Evolutionary conservation across 1,140 invertebrate genomes (phyloP), one percentile per base, ranked within the genome.

Genomic region (Oreohelix idahoensis): DNA sequence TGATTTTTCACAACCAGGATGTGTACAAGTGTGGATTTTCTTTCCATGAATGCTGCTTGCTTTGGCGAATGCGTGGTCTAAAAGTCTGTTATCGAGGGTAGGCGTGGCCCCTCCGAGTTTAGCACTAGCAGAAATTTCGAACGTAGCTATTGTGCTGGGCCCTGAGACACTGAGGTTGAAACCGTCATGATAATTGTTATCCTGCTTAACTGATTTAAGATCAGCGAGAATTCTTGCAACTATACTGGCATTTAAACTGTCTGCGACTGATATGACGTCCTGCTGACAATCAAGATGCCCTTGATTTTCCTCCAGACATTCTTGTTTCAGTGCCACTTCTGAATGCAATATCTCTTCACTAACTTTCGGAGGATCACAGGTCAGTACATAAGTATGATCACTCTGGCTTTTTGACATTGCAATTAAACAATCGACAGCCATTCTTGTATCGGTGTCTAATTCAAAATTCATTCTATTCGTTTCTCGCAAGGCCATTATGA

Each of bases 1-100:
- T 0, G 94, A 94, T 91, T 96, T 96, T n/a, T 90, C 92, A 89
- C 95, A 96, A 29, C 94, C 95, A 0, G 94, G 93, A 89, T 95
- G 89, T 2, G 94, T 92, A 87, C 95, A 96, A 4, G 94, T 94
- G 90, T 95, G 95, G 32, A 63, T 82, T 82, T 82, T 82, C 36
- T 82, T 82, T 26, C 80, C 93, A 93, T 17, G 94, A 94, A 63
- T 94, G 91, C 70, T 94, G 93, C 82, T 94, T 92, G 29, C 93
- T 89, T 20, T 93, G 92, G 91, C 93, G 93, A 11, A 92, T 91
- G 23, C 93, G 86, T 70, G 93, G 89, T 70, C 93, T 91, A 76
- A 29, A 49, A 32, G 92, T 84, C 84, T 91, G 92, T 66, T 49
- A 26, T 71, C 69, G 0, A 81, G 70, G 35, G 71, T 82, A 82